These are phyloP conservation scores for Dioctria rufipes DNA, from an alignment of 2,888 invertebrate species.

Conservation along the genomic window DNA sequence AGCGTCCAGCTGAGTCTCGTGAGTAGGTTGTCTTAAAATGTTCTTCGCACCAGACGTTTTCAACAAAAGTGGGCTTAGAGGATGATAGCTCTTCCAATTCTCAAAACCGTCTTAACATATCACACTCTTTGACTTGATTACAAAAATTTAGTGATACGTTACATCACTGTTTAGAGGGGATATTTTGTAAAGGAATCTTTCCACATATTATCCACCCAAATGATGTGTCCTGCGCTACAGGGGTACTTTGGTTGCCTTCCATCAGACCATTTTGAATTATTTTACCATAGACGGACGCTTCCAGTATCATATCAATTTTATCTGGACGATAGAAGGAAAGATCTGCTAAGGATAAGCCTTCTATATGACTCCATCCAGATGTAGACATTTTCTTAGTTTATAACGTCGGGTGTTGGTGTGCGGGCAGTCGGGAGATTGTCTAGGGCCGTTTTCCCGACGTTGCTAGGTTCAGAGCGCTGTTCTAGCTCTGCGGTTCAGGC, in stretches of 20 bases:
- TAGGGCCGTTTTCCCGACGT: no score
- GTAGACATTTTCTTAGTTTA: background rate
- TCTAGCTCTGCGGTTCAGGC: no score
- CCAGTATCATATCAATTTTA: background rate
- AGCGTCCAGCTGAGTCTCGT: background rate
- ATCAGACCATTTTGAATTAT: slow-evolving; percentile 3
- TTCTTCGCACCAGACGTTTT: background rate
- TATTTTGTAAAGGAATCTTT: background rate
- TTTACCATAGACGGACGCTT: background rate
- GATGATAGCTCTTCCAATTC: background rate
- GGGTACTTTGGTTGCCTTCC: background rate
- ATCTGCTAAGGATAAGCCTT: background rate
- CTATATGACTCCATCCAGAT: background rate
- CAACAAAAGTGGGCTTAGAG: background rate
- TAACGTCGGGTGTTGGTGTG: no score
- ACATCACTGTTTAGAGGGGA: background rate
- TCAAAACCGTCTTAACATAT: background rate
- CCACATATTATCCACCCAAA: background rate
- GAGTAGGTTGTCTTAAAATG: background rate
- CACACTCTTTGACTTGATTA: background rate
- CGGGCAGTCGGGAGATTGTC: no score
- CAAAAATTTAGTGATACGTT: background rate
- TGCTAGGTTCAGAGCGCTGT: no score
- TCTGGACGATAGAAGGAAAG: background rate
- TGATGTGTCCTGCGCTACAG: background rate